phyloP scores from a whole-genome alignment of 2,113 vertebrate genomes.

The Anoplopoma fimbria region DNA sequence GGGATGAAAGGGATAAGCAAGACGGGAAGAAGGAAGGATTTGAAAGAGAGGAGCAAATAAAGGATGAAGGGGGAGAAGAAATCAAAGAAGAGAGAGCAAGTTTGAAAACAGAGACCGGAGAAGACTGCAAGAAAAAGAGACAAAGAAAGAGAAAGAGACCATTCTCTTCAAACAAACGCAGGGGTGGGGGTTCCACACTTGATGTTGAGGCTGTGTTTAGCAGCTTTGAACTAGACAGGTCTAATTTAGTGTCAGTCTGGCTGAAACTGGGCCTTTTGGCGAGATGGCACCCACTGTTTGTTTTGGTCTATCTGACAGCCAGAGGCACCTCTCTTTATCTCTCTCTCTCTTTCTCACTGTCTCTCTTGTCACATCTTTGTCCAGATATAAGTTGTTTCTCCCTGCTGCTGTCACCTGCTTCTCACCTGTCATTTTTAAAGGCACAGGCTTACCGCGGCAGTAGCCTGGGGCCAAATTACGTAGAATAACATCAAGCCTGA shows the following conservation, averaged over 20 bases:
- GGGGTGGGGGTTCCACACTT: conserved; percentile 19
- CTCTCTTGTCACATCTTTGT: conserved; percentile 46
- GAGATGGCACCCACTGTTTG: conserved; percentile 58
- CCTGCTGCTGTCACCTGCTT: conserved; percentile 40
- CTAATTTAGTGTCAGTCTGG: conserved; percentile 59
- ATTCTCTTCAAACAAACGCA: conserved; percentile 16
- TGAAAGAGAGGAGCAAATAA: conserved; percentile 1
- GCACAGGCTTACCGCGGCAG: neutral
- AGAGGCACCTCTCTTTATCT: conserved; percentile 49
- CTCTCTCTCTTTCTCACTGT: conserved; percentile 6
- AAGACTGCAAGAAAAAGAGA: neutral
- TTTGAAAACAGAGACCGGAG: conserved; percentile 20
- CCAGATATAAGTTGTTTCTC: conserved; percentile 18
- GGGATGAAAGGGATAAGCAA: conserved; percentile 26
- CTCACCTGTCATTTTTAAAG: neutral
- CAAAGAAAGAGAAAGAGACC: neutral
- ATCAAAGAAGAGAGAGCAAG: conserved; percentile 11
- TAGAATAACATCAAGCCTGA: neutral
- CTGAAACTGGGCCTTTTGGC: conserved; percentile 41
- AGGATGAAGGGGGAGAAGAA: conserved; percentile 2
- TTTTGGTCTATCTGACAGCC: conserved; percentile 58
- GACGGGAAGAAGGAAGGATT: neutral
- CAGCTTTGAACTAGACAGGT: conserved; percentile 50
- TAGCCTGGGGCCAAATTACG: neutral
- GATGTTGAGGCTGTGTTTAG: conserved; percentile 48